phyloP scores from a whole-genome alignment of 2,888 invertebrate species.

The Xestia rhomboidea region DNA sequence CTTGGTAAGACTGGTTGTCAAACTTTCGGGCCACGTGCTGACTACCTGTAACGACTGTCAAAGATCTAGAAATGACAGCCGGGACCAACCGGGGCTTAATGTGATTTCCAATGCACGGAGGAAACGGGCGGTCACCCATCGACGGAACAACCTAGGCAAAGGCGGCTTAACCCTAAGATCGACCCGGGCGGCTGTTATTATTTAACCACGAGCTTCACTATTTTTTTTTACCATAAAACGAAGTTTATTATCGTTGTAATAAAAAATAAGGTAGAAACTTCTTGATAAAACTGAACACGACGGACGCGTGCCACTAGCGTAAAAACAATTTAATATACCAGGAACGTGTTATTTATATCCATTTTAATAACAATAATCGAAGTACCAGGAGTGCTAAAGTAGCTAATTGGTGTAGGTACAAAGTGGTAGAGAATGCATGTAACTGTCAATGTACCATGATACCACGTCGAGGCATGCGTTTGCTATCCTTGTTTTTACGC shows the following conservation, averaged over 20 bases:
- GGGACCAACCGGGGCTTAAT: too few relatives aligned
- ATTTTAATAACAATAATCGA: conserved; percentile 7
- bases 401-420: conserved; percentile 19
- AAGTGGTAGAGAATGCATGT: conserved; percentile 28
- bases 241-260: neutral
- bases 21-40: too few relatives aligned
- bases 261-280: neutral
- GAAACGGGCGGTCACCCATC: too few relatives aligned
- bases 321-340: neutral
- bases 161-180: too few relatives aligned
- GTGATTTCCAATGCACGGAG: too few relatives aligned
- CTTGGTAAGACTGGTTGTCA: too few relatives aligned
- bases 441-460: conserved; percentile 12
- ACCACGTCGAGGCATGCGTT: conserved; percentile 11
- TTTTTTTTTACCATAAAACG: neutral
- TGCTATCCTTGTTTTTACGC: conserved; percentile 10
- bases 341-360: conserved; percentile 5
- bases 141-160: too few relatives aligned
- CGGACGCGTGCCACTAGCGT: neutral
- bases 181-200: too few relatives aligned
- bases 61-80: too few relatives aligned
- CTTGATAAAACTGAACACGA: neutral
- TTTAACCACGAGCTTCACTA: too few relatives aligned
- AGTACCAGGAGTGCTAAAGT: neutral
- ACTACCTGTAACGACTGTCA: too few relatives aligned